Conservation (phyloP, 2,113 vertebrate genomes). For the Vulpes vulpes region DNA sequence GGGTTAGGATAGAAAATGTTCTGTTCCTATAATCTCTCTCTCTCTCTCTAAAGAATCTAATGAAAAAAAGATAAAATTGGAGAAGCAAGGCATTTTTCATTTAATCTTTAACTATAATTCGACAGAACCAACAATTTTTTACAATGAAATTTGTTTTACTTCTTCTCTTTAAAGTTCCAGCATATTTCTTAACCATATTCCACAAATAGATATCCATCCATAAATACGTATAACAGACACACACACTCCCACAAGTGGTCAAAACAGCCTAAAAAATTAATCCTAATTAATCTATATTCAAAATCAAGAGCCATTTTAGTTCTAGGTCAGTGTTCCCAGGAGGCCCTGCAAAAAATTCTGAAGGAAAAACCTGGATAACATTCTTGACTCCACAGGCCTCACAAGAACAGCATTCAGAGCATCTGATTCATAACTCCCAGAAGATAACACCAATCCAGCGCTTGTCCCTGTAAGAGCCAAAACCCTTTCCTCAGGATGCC, state of each 20-base stretch:
- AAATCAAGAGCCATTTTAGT: slow-evolving; percentile 30
- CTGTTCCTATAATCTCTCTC: neutral
- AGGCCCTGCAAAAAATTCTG: neutral
- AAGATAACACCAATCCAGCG: neutral
- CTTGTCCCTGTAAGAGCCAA: neutral
- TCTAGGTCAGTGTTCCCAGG: neutral
- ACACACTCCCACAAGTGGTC: neutral
- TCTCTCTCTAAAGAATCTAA: neutral
- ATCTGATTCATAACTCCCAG: neutral
- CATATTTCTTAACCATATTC: neutral
- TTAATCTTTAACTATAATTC: neutral
- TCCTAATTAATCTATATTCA: neutral
- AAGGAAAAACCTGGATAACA: neutral
- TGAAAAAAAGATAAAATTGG: neutral
- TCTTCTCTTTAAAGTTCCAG: neutral
- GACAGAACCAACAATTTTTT: neutral
- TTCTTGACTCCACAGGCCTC: neutral
- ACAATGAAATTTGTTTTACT: neutral
- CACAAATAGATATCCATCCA: neutral
- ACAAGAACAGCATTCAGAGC: neutral
- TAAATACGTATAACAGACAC: neutral
- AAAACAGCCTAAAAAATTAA: neutral
- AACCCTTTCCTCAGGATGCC: neutral
- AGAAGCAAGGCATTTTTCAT: neutral
- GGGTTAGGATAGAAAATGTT: neutral